Evolutionary conservation across 2,888 invertebrate genomes (phyloP).

Genomic region (Diadromus collaris): DNA sequence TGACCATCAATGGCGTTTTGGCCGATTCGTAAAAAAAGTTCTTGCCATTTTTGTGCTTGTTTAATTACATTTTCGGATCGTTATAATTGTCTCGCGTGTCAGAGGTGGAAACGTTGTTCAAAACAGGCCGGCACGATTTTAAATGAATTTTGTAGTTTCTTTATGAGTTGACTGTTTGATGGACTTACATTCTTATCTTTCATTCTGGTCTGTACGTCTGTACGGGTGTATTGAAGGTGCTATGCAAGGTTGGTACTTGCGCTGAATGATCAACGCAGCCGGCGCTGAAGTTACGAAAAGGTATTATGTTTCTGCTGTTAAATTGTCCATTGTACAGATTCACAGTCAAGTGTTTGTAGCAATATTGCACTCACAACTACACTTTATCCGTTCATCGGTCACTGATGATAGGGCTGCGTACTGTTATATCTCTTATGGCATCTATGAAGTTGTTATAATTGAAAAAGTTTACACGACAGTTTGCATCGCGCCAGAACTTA

Average conservation of each 20-base stretch:
- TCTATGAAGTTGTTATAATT: not conserved
- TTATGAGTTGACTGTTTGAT: too few species aligned
- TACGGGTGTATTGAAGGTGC: not conserved
- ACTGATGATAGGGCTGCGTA: not conserved
- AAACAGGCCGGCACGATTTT: too few species aligned
- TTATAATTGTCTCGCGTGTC: too few species aligned
- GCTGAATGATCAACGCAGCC: conserved; percentile 8
- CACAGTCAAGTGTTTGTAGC: not conserved
- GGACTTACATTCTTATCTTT: too few species aligned
- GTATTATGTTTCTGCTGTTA: not conserved
- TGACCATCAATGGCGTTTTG: too few species aligned
- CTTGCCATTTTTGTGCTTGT: too few species aligned
- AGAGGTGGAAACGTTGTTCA: too few species aligned
- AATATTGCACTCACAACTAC: not conserved
- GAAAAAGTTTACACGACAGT: not conserved
- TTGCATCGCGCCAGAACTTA: not conserved
- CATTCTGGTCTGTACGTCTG: not conserved
- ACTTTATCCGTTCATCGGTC: not conserved
- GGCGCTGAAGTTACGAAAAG: not conserved
- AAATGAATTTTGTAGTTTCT: too few species aligned
- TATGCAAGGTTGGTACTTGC: not conserved
- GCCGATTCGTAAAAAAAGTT: too few species aligned
- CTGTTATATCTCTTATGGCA: not conserved
- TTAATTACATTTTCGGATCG: too few species aligned
- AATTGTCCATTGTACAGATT: conserved; percentile 2